A percentile compares a stretch with the other conserved stretches of the same genome.
phyloP scores from a whole-genome alignment of 2,888 invertebrate species.

The Eupithecia inturbata region DNA sequence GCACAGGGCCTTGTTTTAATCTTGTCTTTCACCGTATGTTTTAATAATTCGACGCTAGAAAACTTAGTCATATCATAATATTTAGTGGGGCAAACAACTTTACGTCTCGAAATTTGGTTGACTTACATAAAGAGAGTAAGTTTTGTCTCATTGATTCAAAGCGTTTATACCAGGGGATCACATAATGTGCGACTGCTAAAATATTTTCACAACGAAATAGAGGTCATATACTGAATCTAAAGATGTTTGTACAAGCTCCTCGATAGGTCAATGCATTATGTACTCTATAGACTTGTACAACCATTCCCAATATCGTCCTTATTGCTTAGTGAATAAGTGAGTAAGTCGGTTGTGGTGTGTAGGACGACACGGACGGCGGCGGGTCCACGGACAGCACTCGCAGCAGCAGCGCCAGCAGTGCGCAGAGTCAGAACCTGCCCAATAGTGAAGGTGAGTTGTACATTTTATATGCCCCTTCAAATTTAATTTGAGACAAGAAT shows the following conservation, averaged over 20 bases:
- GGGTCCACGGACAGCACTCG: conserved; percentile 74
- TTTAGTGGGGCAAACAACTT: neutral
- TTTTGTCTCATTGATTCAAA: neutral
- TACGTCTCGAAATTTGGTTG: neutral
- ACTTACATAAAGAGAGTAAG: neutral
- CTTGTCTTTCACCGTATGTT: neutral
- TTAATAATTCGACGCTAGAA: neutral
- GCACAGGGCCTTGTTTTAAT: neutral
- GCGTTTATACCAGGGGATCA: neutral
- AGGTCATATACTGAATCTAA: neutral
- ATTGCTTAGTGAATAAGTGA: conserved; percentile 16
- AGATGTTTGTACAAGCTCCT: neutral
- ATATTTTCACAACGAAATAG: neutral
- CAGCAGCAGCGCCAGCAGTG: conserved; percentile 75
- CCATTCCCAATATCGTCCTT: conserved; percentile 1
- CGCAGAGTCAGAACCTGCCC: conserved; percentile 75
- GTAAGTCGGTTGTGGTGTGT: conserved; percentile 39
- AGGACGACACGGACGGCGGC: conserved; percentile 87
- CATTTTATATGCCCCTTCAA: neutral
- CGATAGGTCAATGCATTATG: neutral
- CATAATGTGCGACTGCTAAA: neutral
- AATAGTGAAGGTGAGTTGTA: conserved; percentile 71
- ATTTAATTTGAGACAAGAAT: neutral
- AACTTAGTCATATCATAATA: neutral
- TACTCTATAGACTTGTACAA: neutral